Percentiles rank a stretch among this genome's conserved stretches.
These are phyloP conservation scores for Camelus dromedarius DNA, from an alignment of 2,113 vertebrate genomes.

Conservation along the genomic window DNA sequence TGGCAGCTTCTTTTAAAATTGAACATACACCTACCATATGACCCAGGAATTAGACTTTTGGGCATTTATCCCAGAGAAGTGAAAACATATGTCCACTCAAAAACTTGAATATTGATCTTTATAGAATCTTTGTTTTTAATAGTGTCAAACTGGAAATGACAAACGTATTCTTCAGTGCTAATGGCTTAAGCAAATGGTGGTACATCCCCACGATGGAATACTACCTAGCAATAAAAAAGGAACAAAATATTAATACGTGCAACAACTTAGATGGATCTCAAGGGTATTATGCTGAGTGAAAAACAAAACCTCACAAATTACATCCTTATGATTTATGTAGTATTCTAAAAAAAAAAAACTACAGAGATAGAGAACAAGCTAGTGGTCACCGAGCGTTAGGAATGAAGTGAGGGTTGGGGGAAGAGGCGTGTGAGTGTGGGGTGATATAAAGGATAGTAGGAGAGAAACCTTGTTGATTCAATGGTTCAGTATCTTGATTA, in stretches of 20 bases:
- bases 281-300: not conserved
- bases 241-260: not conserved
- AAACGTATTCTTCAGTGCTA: not conserved
- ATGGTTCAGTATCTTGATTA: not conserved
- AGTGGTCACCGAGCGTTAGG: not conserved
- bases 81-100: not conserved
- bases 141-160: not conserved
- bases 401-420: not conserved
- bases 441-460: not conserved
- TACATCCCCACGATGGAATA: not conserved
- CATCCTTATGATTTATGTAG: not conserved
- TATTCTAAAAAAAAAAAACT: not conserved
- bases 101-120: not conserved
- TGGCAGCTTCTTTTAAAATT: not conserved
- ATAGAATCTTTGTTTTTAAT: not conserved
- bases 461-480: not conserved
- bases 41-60: not conserved
- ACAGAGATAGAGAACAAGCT: not conserved
- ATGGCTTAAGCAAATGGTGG: not conserved
- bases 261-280: not conserved
- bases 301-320: not conserved
- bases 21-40: not conserved
- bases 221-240: not conserved
- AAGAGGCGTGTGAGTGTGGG: rapidly evolving
- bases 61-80: not conserved